phyloP scores from a whole-genome alignment of 1,140 invertebrate species.

The Chlorops oryzae region DNA sequence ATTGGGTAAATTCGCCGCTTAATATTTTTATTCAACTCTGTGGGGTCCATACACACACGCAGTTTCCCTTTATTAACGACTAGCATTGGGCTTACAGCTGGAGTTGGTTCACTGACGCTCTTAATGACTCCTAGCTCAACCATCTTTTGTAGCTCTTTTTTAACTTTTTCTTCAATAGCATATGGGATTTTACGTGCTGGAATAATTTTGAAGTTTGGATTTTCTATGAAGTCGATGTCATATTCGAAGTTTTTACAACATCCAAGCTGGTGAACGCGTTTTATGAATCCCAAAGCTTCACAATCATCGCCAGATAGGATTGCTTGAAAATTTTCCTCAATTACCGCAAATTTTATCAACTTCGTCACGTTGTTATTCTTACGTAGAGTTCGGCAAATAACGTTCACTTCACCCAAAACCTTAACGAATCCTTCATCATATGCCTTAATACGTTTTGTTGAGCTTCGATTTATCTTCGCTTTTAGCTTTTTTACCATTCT shows the following conservation, averaged over 20 bases:
- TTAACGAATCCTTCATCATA: not conserved
- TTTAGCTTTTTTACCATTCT: not conserved
- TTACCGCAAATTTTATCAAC: slow-evolving; percentile 1
- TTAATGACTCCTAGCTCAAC: slow-evolving; percentile 22
- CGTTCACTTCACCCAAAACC: slow-evolving; percentile 6
- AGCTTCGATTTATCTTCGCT: not conserved
- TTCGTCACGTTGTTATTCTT: slow-evolving; percentile 8
- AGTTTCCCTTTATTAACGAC: slow-evolving; percentile 36
- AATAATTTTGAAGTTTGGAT: too few species aligned
- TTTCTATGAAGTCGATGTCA: too few species aligned
- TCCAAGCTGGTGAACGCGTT: slow-evolving; percentile 17
- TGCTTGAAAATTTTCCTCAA: slow-evolving; percentile 1
- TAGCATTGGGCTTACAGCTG: slow-evolving; percentile 37
- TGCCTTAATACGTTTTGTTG: slow-evolving; percentile 2
- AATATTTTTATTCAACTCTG: slow-evolving; percentile 43
- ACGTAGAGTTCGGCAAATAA: not conserved
- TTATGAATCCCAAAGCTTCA: not conserved
- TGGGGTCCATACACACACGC: slow-evolving; percentile 45
- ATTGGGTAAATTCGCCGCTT: slow-evolving; percentile 31
- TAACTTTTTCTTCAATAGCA: slow-evolving; percentile 27
- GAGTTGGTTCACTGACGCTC: slow-evolving; percentile 32
- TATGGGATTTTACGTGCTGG: too few species aligned
- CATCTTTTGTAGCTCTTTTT: slow-evolving; percentile 32
- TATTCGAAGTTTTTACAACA: slow-evolving; percentile 17
- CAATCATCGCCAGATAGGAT: not conserved